Percentiles rank a stretch among this genome's conserved stretches.
Conservation (phyloP, 2,797 vertebrate genomes). For the Lacerta viridis region DNA sequence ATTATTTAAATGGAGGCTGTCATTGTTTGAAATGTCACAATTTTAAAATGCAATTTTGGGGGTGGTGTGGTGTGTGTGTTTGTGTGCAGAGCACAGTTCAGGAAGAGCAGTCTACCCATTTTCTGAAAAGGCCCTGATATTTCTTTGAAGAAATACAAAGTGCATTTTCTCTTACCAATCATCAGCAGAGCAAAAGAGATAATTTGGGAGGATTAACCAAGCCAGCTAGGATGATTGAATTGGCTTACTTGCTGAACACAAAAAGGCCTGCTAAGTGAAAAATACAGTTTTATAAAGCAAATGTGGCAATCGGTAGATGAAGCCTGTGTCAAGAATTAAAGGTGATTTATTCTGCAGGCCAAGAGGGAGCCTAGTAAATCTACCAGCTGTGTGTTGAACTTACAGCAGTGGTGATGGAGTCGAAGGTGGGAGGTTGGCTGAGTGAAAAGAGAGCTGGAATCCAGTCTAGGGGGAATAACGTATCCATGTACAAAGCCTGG, state of each 20-base stretch:
- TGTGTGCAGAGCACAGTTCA: too few relatives aligned
- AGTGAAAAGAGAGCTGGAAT: conserved; percentile 34
- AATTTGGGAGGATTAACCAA: conserved; percentile 36
- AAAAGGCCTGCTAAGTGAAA: conserved; percentile 52
- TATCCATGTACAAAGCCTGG: background rate
- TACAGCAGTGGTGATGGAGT: conserved; percentile 15
- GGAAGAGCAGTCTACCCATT: background rate
- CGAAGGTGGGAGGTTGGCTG: conserved; percentile 18
- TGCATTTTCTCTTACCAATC: background rate
- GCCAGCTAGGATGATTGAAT: conserved; percentile 27
- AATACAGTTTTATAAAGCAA: conserved; percentile 56
- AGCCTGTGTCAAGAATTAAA: conserved; percentile 48
- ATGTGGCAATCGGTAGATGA: conserved; percentile 32
- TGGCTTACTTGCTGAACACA: conserved; percentile 31
- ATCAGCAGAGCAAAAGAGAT: background rate
- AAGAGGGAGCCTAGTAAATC: conserved; percentile 55
- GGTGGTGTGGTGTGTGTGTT: too few relatives aligned
- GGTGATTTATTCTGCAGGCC: conserved; percentile 57
- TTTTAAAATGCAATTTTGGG: too few relatives aligned
- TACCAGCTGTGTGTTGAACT: conserved; percentile 34
- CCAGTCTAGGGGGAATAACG: conserved; percentile 13
- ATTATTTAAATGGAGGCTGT: too few relatives aligned
- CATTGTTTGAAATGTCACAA: too few relatives aligned
- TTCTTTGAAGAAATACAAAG: background rate
- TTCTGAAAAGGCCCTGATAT: background rate